These are phyloP conservation scores for Steinernema feltiae DNA, from an alignment of 1,140 invertebrate genomes.

Conservation along the genomic window DNA sequence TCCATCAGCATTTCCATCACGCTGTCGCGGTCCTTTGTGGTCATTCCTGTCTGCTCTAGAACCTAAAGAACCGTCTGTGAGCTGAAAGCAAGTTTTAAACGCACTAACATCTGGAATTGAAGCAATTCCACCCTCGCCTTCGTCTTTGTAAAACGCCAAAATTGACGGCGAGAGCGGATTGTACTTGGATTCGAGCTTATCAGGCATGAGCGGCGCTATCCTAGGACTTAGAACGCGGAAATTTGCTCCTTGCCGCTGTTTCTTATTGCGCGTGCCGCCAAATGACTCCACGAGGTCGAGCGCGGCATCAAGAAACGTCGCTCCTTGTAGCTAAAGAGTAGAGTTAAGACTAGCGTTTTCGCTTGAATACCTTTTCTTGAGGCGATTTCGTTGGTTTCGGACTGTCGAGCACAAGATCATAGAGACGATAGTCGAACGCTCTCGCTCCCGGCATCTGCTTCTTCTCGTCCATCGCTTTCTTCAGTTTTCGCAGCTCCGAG, in stretches of 20 bases:
- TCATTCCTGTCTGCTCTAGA: conserved; percentile 42
- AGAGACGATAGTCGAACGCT: conserved; percentile 48
- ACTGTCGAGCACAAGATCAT: conserved; percentile 47
- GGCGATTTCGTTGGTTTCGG: conserved; percentile 32
- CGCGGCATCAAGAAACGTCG: neutral
- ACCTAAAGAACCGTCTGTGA: conserved; percentile 28
- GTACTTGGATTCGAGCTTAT: conserved; percentile 34
- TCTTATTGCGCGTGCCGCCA: neutral
- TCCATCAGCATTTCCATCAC: conserved; percentile 52
- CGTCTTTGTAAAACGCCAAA: conserved; percentile 50
- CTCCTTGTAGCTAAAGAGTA: neutral
- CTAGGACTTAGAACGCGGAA: conserved; percentile 41
- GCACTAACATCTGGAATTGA: conserved; percentile 48
- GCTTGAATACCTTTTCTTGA: conserved; percentile 21
- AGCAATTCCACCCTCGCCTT: conserved; percentile 37
- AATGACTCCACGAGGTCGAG: neutral
- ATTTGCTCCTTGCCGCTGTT: conserved; percentile 22
- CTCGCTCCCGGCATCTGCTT: conserved; percentile 42
- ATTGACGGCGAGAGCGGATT: conserved; percentile 48
- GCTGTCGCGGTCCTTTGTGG: conserved; percentile 39
- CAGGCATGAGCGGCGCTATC: conserved; percentile 55
- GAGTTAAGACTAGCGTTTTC: neutral
- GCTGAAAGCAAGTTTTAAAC: neutral
- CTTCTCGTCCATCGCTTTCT: conserved; percentile 43
- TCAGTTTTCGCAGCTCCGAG: conserved; percentile 38